Conservation (phyloP, 2,888 invertebrate species). For the Ichneumon xanthorius region DNA sequence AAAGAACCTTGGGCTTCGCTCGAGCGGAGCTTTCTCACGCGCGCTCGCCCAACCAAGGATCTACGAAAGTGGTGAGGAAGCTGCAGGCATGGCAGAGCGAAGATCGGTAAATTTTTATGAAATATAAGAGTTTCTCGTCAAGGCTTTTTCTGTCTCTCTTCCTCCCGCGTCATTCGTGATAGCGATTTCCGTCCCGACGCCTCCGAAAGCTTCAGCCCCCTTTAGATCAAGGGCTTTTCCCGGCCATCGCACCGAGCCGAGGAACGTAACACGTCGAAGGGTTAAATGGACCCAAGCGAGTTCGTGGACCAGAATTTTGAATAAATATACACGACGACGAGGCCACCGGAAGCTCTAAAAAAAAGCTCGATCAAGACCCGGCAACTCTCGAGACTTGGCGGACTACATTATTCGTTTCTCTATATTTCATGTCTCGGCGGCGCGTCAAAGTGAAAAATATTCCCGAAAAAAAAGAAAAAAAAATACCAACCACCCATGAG, state of each 20-base stretch:
- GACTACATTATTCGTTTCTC: slow-evolving; percentile 2
- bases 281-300: slow-evolving; percentile 19
- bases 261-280: slow-evolving; percentile 14
- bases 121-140: slow-evolving; percentile 16
- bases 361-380: slow-evolving; percentile 9
- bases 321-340: slow-evolving; percentile 7
- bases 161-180: background rate
- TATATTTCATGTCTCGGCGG: slow-evolving; percentile 1
- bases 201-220: slow-evolving; percentile 15
- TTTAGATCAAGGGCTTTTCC: slow-evolving; percentile 12
- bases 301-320: slow-evolving; percentile 28
- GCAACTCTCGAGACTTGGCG: background rate
- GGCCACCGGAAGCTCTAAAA: slow-evolving; percentile 8
- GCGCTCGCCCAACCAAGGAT: background rate
- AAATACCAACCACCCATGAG: background rate
- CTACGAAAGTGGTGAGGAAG: background rate
- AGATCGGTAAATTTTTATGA: slow-evolving; percentile 55
- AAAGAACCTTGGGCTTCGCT: slow-evolving; percentile 4
- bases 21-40: background rate
- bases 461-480: background rate
- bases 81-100: background rate
- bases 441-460: slow-evolving; percentile 29
- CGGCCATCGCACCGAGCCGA: background rate
- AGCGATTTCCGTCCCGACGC: slow-evolving; percentile 24
- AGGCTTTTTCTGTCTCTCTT: background rate